Evolutionary conservation across 2,797 vertebrate genomes (phyloP), one percentile per base, ranked within the genome.

Genomic region (Amniataba percoides): DNA sequence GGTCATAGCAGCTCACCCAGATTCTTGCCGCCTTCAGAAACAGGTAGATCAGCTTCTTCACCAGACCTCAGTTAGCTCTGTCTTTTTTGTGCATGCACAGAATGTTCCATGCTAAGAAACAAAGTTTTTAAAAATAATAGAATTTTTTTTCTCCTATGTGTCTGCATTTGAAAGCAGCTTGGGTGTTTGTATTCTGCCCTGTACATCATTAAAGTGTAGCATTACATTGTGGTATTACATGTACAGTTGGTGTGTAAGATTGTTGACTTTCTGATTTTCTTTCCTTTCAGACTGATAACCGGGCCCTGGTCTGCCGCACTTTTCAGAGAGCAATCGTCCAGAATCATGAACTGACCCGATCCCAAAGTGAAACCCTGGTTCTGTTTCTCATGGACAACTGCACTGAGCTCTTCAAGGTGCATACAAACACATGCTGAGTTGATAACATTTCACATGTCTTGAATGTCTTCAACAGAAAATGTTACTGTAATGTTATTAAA

Each of bases 281-380:
- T 81, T 58, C 18, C 31, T 71, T 77, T 70, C 91, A 97, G 96
- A 93, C 79, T 70, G 94, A 96, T 78, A 97, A 97, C 89, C 94
- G 93, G 83, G 71, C 78, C 0, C 88, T 95, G 57, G 85, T 97
- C 48, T 90, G 94, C 85, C 96, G 95, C 91, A 95, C 88, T 40
- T 97, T 96, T 87, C 93, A 94, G 39, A 97, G 94, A 86, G 95
- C 95, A 71, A 79, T 97, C 59, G 59, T 97, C 48, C 95, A 94
- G 80, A 96, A 80, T 87, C 93, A 93, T 65, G 92, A 89, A 12
- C 59, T 97, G 59, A 90, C 92, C 71, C 95, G 95, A 82, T 43
- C 71, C 1, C 93, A 93, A 59, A 88, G 91, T 60, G 96, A 97
- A 65, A 88, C 92, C 25, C 88, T 97, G 71, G 77, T 95, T 31